phyloP scores from a whole-genome alignment of 2,113 vertebrate species.

The Globicephala melas region DNA sequence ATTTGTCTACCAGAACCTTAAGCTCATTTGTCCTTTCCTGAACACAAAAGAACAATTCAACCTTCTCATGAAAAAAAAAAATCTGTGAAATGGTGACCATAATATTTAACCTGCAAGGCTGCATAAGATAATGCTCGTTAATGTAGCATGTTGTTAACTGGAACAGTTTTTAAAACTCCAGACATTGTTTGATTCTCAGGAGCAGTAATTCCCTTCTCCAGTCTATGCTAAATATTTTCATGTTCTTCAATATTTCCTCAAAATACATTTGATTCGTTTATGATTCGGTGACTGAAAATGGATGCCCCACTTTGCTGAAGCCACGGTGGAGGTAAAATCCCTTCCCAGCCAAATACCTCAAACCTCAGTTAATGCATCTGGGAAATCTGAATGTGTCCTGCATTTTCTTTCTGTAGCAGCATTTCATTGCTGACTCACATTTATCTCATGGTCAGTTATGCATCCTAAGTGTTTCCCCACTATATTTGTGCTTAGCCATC shows the following conservation, averaged over 20 bases:
- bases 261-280: slow-evolving; percentile 46
- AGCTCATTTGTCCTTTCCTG: slow-evolving; percentile 2
- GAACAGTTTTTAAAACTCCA: slow-evolving; percentile 17
- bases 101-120: slow-evolving; percentile 19
- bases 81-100: not conserved
- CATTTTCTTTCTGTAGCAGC: slow-evolving; percentile 43
- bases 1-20: slow-evolving; percentile 45
- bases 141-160: slow-evolving; percentile 9
- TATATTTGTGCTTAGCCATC: slow-evolving; percentile 19
- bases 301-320: not conserved
- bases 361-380: slow-evolving; percentile 33
- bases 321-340: slow-evolving; percentile 14
- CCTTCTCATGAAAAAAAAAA: not conserved
- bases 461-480: slow-evolving; percentile 31
- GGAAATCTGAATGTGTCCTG: slow-evolving; percentile 52
- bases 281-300: not conserved
- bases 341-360: slow-evolving; percentile 29
- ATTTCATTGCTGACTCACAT: slow-evolving; percentile 56
- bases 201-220: slow-evolving; percentile 16
- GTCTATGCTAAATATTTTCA: not conserved
- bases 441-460: slow-evolving; percentile 54
- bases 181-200: slow-evolving; percentile 6
- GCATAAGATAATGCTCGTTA: slow-evolving; percentile 26
- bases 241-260: slow-evolving; percentile 31
- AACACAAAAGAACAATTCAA: slow-evolving; percentile 27